Evolutionary conservation across 2,888 invertebrate species (phyloP).

Genomic region (Agonopterix alstromeriana): DNA sequence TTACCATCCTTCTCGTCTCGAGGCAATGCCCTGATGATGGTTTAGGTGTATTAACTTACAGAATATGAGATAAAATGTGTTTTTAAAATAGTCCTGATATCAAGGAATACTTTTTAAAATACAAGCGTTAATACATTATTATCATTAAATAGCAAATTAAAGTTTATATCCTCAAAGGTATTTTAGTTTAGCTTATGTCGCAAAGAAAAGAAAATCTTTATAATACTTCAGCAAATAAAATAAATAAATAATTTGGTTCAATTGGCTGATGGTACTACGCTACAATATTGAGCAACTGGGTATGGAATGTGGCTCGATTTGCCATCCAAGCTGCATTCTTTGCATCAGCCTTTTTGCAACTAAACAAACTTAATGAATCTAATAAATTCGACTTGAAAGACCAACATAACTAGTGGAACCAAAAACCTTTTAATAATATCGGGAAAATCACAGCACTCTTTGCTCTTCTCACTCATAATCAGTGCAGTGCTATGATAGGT

Average conservation of each 20-base stretch:
- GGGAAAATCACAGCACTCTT: no score
- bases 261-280: constrained; percentile 42
- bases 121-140: no score
- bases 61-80: no score
- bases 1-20: constrained; percentile 92
- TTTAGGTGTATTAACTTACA: no score
- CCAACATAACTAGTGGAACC: constrained; percentile 10
- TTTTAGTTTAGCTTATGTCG: not conserved
- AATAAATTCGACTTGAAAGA: constrained; percentile 33
- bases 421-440: no score
- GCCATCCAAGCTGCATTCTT: constrained; percentile 57
- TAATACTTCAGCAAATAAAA: not conserved
- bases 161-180: not conserved
- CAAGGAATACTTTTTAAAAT: no score
- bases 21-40: constrained; percentile 81
- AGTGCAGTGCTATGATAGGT: no score
- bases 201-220: not conserved
- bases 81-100: no score
- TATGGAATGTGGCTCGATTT: constrained; percentile 37
- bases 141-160: no score
- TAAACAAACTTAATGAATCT: constrained; percentile 29
- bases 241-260: not conserved
- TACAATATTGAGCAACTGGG: constrained; percentile 22
- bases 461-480: no score
- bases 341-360: constrained; percentile 44